Percentiles rank a stretch among this genome's conserved stretches.
Conservation (phyloP, 2,888 invertebrate species). For the Belgica antarctica region DNA sequence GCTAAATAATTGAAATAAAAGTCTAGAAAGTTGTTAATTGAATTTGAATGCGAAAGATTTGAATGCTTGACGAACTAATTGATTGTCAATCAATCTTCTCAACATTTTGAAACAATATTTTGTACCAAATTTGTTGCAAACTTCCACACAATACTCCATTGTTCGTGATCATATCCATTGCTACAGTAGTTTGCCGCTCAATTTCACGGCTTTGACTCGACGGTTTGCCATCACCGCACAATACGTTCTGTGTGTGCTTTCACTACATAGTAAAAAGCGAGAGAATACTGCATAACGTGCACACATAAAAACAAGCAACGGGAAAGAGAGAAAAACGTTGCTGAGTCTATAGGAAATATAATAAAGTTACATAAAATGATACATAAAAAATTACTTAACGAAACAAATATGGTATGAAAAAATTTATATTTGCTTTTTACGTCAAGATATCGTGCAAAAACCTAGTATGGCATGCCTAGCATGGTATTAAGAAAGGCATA, state of each 20-base stretch:
- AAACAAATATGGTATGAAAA: constrained; percentile 43
- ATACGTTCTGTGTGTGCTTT: background rate
- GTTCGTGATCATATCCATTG: too few relatives aligned
- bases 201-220: too few relatives aligned
- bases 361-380: constrained; percentile 42
- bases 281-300: constrained; percentile 33
- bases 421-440: constrained; percentile 40
- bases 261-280: constrained; percentile 15
- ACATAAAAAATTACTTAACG: constrained; percentile 44
- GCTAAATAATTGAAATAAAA: too few relatives aligned
- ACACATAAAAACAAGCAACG: constrained; percentile 3
- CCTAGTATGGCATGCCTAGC: constrained; percentile 27
- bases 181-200: too few relatives aligned
- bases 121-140: too few relatives aligned
- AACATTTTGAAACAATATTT: too few relatives aligned
- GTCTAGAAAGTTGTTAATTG: too few relatives aligned
- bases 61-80: too few relatives aligned
- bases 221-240: too few relatives aligned
- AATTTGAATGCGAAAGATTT: too few relatives aligned
- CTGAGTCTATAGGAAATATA: constrained; percentile 9
- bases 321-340: background rate
- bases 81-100: too few relatives aligned
- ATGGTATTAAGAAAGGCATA: constrained; percentile 13
- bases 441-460: constrained; percentile 42
- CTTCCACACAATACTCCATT: too few relatives aligned